Conservation (phyloP, 37 sponge, comb jelly and placozoan species). For the Axinella damicornis region DNA sequence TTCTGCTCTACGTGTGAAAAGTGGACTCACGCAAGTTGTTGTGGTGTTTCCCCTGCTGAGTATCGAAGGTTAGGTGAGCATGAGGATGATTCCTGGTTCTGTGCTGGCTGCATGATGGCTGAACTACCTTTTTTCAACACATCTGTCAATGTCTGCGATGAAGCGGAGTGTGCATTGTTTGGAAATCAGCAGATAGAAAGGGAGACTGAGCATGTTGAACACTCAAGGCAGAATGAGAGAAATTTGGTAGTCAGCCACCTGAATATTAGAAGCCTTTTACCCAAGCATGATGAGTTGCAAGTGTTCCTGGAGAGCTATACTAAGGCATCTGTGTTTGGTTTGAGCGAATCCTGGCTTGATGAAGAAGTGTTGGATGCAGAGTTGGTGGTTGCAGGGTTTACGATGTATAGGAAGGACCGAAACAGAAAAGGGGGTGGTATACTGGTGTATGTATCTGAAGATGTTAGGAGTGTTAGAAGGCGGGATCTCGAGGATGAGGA, state of each 20-base stretch:
- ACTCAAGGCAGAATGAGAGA: no score
- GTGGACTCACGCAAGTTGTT: neutral
- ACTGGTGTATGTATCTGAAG: constrained; percentile 29
- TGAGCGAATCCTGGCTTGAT: neutral
- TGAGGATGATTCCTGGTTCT: no score
- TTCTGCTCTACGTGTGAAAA: neutral
- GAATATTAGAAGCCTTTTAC: constrained; percentile 21
- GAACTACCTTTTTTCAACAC: no score
- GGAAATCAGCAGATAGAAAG: no score
- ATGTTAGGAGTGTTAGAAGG: constrained; percentile 15
- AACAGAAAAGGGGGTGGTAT: constrained; percentile 14
- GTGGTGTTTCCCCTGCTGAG: neutral
- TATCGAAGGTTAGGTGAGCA: neutral
- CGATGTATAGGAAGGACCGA: no score
- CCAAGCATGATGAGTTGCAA: constrained; percentile 26
- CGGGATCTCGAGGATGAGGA: constrained; percentile 7
- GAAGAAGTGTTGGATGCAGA: neutral
- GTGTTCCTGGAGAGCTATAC: constrained; percentile 5
- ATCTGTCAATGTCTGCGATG: no score
- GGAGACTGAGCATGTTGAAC: no score
- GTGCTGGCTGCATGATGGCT: no score
- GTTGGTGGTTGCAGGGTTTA: no score
- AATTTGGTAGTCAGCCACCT: constrained; percentile 21
- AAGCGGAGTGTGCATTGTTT: no score
- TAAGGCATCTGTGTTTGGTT: neutral